Percentiles rank a stretch among this genome's conserved stretches.
phyloP scores from a whole-genome alignment of 2,113 vertebrate genomes.

The Penelope pileata region DNA sequence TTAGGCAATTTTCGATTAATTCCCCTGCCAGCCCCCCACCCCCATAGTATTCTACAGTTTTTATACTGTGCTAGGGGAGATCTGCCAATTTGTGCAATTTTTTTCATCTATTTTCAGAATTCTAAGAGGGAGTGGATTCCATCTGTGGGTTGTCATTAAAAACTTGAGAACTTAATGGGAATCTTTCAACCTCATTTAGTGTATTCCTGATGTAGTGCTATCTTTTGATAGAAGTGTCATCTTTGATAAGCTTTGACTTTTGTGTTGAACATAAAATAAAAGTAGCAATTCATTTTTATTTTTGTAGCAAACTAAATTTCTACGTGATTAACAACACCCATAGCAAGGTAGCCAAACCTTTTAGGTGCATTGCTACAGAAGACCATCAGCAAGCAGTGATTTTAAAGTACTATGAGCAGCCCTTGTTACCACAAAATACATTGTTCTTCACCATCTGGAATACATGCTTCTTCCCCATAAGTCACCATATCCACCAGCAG shows the following conservation, averaged over 20 bases:
- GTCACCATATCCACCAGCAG: not conserved
- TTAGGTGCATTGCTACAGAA: not conserved
- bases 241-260: not conserved
- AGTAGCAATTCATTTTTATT: not conserved
- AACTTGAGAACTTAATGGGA: not conserved
- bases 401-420: not conserved
- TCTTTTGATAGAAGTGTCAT: not conserved
- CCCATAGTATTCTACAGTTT: not conserved
- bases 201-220: not conserved
- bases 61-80: not conserved
- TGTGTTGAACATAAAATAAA: not conserved
- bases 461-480: not conserved
- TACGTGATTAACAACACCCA: not conserved
- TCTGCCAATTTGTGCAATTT: not conserved
- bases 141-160: not conserved
- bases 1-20: not conserved
- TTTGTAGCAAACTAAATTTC: not conserved
- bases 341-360: not conserved
- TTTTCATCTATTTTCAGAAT: not conserved
- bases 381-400: not conserved
- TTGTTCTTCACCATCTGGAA: not conserved
- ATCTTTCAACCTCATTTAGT: not conserved
- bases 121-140: not conserved
- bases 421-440: not conserved
- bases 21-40: accelerated